Evolutionary conservation across 2,888 invertebrate genomes (phyloP).

Genomic region (Cheilosia scutellata): DNA sequence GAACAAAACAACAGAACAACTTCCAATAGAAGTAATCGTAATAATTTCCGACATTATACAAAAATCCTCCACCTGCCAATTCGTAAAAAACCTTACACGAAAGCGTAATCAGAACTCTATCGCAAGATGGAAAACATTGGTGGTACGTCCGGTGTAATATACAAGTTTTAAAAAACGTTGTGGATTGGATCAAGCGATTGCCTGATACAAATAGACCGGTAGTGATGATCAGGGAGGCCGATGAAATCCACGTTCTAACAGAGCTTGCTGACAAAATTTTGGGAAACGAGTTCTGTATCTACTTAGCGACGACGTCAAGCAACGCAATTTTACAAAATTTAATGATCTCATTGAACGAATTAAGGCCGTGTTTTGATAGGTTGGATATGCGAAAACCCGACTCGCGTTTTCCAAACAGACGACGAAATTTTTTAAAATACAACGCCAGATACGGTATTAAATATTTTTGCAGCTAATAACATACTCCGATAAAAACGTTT

Average conservation of each 20-base stretch:
- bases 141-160: neutral
- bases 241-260: neutral
- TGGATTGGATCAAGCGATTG: neutral
- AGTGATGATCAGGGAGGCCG: neutral
- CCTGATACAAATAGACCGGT: neutral
- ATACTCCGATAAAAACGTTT: slow-evolving; percentile 9
- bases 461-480: slow-evolving; percentile 6
- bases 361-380: neutral
- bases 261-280: neutral
- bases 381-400: neutral
- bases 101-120: neutral
- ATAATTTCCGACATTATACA: too few relatives aligned
- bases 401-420: too few relatives aligned
- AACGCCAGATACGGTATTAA: neutral
- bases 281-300: neutral
- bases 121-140: slow-evolving; percentile 1
- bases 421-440: neutral
- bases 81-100: too few relatives aligned
- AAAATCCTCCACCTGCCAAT: too few relatives aligned
- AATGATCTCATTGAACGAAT: slow-evolving; percentile 6
- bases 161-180: neutral
- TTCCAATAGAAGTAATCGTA: too few relatives aligned
- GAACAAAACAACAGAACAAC: too few relatives aligned
- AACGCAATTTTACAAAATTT: neutral
- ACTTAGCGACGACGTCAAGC: neutral